Base-by-base conservation (phyloP, 37 sponge, comb jelly and placozoan genomes). In the Haliclona indistincta region DNA sequence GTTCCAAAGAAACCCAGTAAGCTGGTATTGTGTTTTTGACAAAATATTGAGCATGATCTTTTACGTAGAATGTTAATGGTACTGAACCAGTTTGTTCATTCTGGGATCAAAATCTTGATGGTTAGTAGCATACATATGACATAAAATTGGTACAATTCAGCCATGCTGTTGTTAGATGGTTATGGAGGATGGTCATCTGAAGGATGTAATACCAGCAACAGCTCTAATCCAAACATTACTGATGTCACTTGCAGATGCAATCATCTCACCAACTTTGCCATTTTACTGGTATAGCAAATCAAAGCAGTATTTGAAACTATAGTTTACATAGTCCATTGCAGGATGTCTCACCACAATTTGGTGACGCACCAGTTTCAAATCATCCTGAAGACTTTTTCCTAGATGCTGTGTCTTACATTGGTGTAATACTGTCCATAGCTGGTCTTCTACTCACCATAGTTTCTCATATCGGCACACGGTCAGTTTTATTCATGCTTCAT, bases 151-250 rank as follows among this genome's bases (percentile, higher is more conserved):
- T 17, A 19, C 39, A 34, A n/a, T 38, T 35, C 37, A 17, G 4
- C 20, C 44, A 6, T n/a, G 19, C 19, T 60, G 3, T n/a, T 22
- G 33, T n/a, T 40, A 78, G 37, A 64, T 22, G 56, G 71, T 38
- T 71, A 70, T 52, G 84, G 84, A 26, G 84, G 41, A 5, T 84
- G 84, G 84, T 84, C 84, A 2, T 32, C 38, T 60, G 72, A 77
- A 1, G 84, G 84, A 17, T 39, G 68, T 38, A 2, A 11, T 2
- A 68, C 44, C n/a, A 23, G 11, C 20, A 20, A 19, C 15, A n/a
- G 42, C 35, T 68, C n/a, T 39, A 42, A 36, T 38, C n/a, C n/a
- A n/a, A n/a, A n/a, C n/a, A 35, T 3, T 68, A 42, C 20, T 38
- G 44, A 38, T 68, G 43, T 68, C 43, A 68, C 29, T 13, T 68